Percentiles rank a stretch among this genome's conserved stretches.
phyloP scores from a whole-genome alignment of 2,797 vertebrate species.

The Acrocephalus scirpaceus region DNA sequence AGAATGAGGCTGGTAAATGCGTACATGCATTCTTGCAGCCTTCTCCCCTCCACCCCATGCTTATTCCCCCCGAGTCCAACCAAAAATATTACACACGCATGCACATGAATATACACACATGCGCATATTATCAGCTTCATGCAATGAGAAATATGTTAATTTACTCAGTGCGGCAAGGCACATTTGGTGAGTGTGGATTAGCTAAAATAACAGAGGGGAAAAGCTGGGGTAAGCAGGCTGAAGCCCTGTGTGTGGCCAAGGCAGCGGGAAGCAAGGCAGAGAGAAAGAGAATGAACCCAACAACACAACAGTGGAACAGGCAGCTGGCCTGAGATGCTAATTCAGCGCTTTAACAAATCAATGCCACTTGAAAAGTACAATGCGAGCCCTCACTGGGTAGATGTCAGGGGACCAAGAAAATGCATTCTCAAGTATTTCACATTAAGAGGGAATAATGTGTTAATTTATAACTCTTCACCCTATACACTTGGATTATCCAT shows the following conservation, averaged over 20 bases:
- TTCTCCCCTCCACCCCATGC: neutral
- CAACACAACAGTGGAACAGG: constrained; percentile 80
- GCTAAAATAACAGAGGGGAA: constrained; percentile 60
- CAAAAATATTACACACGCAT: neutral
- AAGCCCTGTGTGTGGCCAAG: constrained; percentile 73
- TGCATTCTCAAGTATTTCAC: constrained; percentile 89
- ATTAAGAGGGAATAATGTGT: constrained; percentile 97
- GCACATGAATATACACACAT: neutral
- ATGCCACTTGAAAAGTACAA: constrained; percentile 98
- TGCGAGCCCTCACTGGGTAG: constrained; percentile 90
- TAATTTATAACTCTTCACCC: constrained; percentile 98
- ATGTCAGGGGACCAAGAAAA: constrained; percentile 87
- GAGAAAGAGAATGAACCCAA: constrained; percentile 75
- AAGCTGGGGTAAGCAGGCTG: constrained; percentile 68
- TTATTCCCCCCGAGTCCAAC: neutral
- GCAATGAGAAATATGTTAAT: constrained; percentile 15
- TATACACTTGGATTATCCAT: constrained; percentile 92
- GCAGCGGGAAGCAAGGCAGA: constrained; percentile 64
- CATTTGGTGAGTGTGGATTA: constrained; percentile 49
- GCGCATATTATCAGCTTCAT: neutral
- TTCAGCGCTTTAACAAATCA: constrained; percentile 99
- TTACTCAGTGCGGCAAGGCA: constrained; percentile 24
- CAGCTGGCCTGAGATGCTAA: constrained; percentile 94
- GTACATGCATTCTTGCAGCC: neutral
- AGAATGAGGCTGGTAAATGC: neutral